These are phyloP conservation scores for Meteorus colon DNA, from an alignment of 2,888 invertebrate genomes.

Conservation along the genomic window DNA sequence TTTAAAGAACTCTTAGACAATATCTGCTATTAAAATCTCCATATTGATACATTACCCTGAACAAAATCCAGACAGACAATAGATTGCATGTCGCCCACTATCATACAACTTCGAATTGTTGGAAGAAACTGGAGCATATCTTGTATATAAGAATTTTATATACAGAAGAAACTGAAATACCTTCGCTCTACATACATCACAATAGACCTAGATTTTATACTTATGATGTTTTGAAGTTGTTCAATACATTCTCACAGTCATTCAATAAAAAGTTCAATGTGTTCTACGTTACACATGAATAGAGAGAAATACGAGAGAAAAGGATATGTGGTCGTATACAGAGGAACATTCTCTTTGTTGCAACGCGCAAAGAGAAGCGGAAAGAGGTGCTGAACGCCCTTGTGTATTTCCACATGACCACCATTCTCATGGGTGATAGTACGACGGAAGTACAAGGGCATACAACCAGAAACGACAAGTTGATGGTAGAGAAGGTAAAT, in stretches of 20 bases:
- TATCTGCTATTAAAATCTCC: no score
- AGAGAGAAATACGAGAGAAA: constrained; percentile 5
- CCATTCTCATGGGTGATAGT: constrained; percentile 31
- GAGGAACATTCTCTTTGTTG: constrained; percentile 55
- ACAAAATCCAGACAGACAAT: no score
- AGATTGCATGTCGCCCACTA: no score
- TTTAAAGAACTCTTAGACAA: no score
- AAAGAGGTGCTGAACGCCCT: constrained; percentile 26
- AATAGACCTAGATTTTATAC: no score
- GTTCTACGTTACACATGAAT: constrained; percentile 19
- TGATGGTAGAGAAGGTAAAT: constrained; percentile 20
- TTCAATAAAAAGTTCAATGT: constrained; percentile 34
- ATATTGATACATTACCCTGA: no score
- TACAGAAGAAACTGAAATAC: no score
- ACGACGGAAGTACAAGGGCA: constrained; percentile 17
- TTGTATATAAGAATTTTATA: no score
- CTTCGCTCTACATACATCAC: no score
- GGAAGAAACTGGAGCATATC: no score
- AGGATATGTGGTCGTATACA: constrained; percentile 44
- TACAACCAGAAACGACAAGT: constrained; percentile 11
- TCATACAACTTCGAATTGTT: no score
- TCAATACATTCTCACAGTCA: not conserved
- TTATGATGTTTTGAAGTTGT: not conserved
- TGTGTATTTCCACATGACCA: constrained; percentile 30
- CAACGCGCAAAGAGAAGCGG: constrained; percentile 7